Base-by-base conservation (phyloP, 2,888 invertebrate species). In the Ornithoptera priamus region DNA sequence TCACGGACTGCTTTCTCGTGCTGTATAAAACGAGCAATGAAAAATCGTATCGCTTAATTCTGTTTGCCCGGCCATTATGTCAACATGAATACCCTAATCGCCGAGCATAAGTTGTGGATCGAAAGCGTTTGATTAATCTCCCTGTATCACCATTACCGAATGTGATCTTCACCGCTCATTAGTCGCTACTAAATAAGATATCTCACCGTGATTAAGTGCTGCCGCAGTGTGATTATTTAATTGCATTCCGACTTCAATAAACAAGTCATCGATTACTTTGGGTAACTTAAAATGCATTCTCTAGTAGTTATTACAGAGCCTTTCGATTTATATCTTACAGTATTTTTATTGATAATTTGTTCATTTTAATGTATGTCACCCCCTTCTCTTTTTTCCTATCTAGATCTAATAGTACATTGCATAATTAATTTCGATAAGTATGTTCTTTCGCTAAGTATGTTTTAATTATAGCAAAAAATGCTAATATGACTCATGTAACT, bases 151-250 rank as follows among this genome's bases (percentile, higher is more conserved):
- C 85, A 91, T 91, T 91, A 91, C 87, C 81, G 80, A 85, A 85
- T 84, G 88, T 91, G 92, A 92, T 90, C 87, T 90, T 92, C 85
- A 88, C 77, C 78, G 80, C 88, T 90, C 90, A 91, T 92, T 92
- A 92, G 85, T 85, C 88, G 79, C 83, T 83, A 84, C 86, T 85
- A 89, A 92, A 90, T 92, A 88, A 92, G 88, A 90, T 87, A 89
- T 91, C 85, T 83, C 80, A 83, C 71, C 78, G 81, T 89, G 88
- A 92, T 91, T 89, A 87, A 91, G 84, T 82, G 83, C 76, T 80
- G 79, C 78, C 81, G 78, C 73, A 77, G 78, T 78, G 78, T 87
- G 83, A 89, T 91, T 89, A 90, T 89, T 89, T 91, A 88, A 91
- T 90, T 89, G 84, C 88, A 88, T 90, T 89, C 87, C 85, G 78